Evolutionary conservation across 2,113 vertebrate genomes (phyloP).

Genomic region (Hydrochoerus hydrochaeris): DNA sequence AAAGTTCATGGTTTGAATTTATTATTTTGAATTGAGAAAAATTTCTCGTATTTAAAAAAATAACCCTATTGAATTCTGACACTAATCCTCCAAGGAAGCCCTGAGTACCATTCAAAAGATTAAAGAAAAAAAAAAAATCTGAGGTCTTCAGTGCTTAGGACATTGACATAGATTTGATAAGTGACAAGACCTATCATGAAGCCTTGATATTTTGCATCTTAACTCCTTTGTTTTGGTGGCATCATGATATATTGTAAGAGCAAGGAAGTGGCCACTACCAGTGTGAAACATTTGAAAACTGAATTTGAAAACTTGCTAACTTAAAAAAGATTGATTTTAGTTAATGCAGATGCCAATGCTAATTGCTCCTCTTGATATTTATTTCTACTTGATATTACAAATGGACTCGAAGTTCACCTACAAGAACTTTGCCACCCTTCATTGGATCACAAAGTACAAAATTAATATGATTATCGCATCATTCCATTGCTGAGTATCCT

Average conservation of each 20-base stretch:
- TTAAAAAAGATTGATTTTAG: background rate
- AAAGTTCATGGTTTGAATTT: slow-evolving; percentile 34
- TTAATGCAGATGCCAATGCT: background rate
- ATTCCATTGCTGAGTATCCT: background rate
- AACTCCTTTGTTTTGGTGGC: background rate
- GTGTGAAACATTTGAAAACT: background rate
- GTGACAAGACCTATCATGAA: background rate
- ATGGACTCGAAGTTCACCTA: background rate
- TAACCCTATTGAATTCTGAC: slow-evolving; percentile 18
- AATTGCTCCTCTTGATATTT: background rate
- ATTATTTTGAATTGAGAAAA: slow-evolving; percentile 53
- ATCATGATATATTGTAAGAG: background rate
- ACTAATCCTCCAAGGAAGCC: background rate
- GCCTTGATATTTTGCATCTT: background rate
- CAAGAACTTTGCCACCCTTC: background rate
- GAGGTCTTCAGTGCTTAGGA: background rate
- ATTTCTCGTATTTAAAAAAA: background rate
- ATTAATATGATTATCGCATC: background rate
- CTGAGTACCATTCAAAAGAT: background rate
- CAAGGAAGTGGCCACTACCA: background rate
- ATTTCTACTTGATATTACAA: slow-evolving; percentile 32
- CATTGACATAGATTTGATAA: background rate
- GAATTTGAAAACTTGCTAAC: background rate
- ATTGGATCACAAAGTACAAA: background rate
- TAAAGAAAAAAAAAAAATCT: background rate